These are phyloP conservation scores for Parus major DNA, from an alignment of 2,113 vertebrate species.

Conservation along the genomic window DNA sequence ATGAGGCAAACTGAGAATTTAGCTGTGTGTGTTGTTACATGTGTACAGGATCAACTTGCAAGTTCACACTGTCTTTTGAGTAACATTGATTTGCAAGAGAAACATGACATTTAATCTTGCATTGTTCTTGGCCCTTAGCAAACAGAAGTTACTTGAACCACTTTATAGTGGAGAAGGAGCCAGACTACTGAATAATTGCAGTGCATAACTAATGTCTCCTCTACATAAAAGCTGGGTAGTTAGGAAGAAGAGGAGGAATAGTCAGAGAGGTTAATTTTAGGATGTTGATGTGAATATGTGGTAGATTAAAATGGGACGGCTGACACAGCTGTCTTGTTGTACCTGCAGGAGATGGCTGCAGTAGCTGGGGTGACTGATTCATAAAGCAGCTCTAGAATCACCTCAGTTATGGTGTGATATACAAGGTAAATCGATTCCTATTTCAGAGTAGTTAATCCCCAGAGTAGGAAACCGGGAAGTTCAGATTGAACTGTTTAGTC, in stretches of 20 bases:
- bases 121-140: neutral
- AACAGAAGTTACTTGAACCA: neutral
- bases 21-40: neutral
- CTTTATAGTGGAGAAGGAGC: neutral
- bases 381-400: neutral
- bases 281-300: neutral
- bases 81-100: neutral
- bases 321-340: conserved; percentile 19
- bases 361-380: neutral
- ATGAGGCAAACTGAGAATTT: neutral
- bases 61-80: neutral
- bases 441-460: neutral
- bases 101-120: neutral
- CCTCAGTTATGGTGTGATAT: neutral
- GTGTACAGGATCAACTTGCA: neutral
- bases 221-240: neutral
- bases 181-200: neutral
- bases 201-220: neutral
- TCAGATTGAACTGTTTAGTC: neutral
- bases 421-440: neutral
- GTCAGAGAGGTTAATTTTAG: conserved; percentile 45
- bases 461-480: neutral
- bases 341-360: neutral
- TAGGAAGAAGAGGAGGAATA: neutral
- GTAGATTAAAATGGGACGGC: neutral